Percentiles rank a stretch among this genome's conserved stretches.
phyloP scores from a whole-genome alignment of 1,140 invertebrate species.

The Diachasmimorpha longicaudata region DNA sequence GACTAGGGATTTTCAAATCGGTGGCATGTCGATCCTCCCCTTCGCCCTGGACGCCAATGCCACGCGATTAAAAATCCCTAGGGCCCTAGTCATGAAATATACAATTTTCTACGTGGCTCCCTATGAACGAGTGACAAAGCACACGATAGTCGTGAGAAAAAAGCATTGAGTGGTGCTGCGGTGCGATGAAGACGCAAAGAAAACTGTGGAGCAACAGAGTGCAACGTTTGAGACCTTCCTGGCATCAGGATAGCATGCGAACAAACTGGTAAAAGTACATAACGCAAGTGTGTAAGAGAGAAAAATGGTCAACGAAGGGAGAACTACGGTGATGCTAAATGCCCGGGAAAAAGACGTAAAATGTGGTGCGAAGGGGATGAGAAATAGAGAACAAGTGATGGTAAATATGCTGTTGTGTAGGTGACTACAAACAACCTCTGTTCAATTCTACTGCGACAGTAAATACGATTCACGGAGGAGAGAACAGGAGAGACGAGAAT shows the following conservation, averaged over 20 bases:
- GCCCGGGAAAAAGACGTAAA: neutral
- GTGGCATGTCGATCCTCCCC: neutral
- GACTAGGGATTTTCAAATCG: too few relatives aligned
- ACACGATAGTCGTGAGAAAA: conserved; percentile 9
- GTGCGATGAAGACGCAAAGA: conserved; percentile 47
- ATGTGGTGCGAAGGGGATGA: neutral
- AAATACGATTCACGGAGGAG: neutral
- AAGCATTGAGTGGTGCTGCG: conserved; percentile 32
- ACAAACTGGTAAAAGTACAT: conserved; percentile 21
- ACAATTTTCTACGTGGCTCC: too few relatives aligned
- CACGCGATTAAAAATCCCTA: too few relatives aligned
- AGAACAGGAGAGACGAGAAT: neutral
- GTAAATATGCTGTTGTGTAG: neutral
- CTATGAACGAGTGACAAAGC: too few relatives aligned
- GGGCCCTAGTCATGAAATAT: too few relatives aligned
- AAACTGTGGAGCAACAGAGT: conserved; percentile 58
- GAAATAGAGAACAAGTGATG: conserved; percentile 2
- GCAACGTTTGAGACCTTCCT: conserved; percentile 56
- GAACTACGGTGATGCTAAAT: conserved; percentile 7
- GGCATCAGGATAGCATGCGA: conserved; percentile 57
- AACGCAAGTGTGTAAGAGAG: neutral
- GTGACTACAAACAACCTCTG: neutral
- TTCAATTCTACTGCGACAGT: neutral
- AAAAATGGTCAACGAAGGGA: neutral
- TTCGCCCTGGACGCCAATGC: too few relatives aligned